Percentiles rank a stretch among this genome's conserved stretches.
Conservation (phyloP, 2,113 vertebrate species). For the Sialia sialis region DNA sequence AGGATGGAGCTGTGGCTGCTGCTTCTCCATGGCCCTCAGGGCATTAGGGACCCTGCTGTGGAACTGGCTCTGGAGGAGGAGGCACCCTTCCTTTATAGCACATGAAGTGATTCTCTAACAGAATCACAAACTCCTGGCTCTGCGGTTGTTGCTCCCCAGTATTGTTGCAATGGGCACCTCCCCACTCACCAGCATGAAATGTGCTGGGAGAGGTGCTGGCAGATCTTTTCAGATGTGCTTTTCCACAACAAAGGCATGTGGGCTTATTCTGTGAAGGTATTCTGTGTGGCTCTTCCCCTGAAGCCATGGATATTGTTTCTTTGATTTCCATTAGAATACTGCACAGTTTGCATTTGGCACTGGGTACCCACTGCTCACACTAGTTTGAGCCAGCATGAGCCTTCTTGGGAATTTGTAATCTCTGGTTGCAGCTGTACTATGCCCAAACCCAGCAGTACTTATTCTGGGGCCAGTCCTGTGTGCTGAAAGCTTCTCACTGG, state of each 20-base stretch:
- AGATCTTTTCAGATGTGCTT: background rate
- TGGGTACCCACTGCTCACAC: background rate
- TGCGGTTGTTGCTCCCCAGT: accelerated
- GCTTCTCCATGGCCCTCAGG: background rate
- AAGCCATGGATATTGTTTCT: slow-evolving; percentile 12
- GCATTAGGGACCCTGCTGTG: background rate
- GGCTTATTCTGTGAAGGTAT: background rate
- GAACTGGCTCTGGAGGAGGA: background rate
- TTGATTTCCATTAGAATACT: slow-evolving; percentile 30
- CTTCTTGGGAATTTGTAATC: background rate
- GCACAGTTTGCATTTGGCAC: slow-evolving; percentile 21
- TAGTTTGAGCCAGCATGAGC: background rate
- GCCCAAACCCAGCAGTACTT: background rate
- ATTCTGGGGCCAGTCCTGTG: background rate
- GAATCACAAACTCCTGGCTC: background rate
- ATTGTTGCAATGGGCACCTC: background rate
- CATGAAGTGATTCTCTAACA: background rate
- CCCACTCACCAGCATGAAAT: background rate
- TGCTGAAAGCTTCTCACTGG: background rate
- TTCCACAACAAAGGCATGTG: background rate
- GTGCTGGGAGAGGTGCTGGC: background rate
- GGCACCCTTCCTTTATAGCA: background rate
- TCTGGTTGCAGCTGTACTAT: background rate
- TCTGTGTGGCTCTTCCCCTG: background rate
- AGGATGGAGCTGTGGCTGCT: background rate